Base-by-base conservation (phyloP, 2,797 vertebrate species). In the Acanthurus leucopareius region DNA sequence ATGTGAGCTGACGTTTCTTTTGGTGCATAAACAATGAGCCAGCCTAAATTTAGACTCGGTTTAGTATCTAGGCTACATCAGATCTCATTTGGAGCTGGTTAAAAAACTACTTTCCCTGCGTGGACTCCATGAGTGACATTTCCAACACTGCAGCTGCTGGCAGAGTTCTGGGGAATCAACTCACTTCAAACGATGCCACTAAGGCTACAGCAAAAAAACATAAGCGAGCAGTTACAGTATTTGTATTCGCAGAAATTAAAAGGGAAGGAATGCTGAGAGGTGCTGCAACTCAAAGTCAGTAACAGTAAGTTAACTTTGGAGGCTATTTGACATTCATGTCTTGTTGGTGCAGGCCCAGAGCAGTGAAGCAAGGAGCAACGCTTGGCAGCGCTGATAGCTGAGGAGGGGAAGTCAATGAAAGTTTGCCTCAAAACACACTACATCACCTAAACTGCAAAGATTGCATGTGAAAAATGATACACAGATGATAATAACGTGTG, bases 321-420 rank as follows among this genome's bases (percentile, higher is more conserved):
- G 75, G 78, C 76, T 86, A 9, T 84, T 89, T 90, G 89, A 88
- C 83, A 91, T 90, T 90, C 88, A 83, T 57, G 83, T 90, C 88
- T 82, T 90, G 91, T 91, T 89, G 69, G 73, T 80, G 79, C 90
- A 91, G 72, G 86, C 88, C 80, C 83, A 54, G 84, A 82, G 86
- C 84, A 60, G 64, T 64, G 85, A 84, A 70, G 89, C 76, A 80
- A 17, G 25, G 63, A 83, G 85, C 72, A 77, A 70, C 7, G 74
- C 76, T 77, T 77, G 76, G 81, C 76, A 88, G 86, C 62, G 13
- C 84, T 75, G 82, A 87, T 83, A 78, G 84, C 85, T 45, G 77
- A 73, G 66, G 73, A 80, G 76, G 20, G 64, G 77, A 80, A 86
- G 90, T 88, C 87, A 88, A 8, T 64, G 61, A 74, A 91, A 91